A percentile compares a stretch with the other conserved stretches of the same genome.
Evolutionary conservation across 2,888 invertebrate genomes (phyloP).

Genomic region (Epinotia ramella): DNA sequence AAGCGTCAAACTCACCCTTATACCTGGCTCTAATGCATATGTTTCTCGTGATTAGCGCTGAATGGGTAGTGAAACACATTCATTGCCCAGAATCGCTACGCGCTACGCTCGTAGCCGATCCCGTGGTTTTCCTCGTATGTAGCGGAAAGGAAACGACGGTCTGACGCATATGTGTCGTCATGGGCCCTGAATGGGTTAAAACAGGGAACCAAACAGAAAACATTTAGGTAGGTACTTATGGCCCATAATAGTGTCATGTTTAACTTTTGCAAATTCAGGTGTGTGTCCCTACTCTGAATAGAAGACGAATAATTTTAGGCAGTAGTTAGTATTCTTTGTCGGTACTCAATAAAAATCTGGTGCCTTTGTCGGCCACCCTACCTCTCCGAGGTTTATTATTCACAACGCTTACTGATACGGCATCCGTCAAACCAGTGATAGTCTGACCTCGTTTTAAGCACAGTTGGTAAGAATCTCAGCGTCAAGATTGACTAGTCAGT

Average conservation of each 20-base stretch:
- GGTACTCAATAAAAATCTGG: slow-evolving; percentile 31
- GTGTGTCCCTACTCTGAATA: background rate
- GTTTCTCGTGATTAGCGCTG: no score
- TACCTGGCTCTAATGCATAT: no score
- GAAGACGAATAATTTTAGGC: slow-evolving; percentile 6
- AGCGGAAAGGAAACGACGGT: no score
- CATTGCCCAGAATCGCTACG: no score
- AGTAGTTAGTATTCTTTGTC: slow-evolving; percentile 20
- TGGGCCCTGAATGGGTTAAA: no score
- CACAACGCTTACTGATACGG: background rate
- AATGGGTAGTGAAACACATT: no score
- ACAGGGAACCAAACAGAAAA: background rate
- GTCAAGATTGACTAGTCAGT: background rate
- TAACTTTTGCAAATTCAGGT: background rate
- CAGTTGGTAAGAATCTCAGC: background rate
- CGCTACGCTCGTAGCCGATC: no score
- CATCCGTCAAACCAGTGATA: background rate
- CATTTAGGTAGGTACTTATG: background rate
- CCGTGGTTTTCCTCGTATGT: no score
- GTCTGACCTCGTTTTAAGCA: background rate
- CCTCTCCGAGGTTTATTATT: slow-evolving; percentile 6
- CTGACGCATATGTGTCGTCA: no score
- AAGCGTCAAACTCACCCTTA: no score
- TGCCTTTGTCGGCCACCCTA: slow-evolving; percentile 23
- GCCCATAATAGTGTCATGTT: background rate